A percentile compares a stretch with the other conserved stretches of the same genome.
phyloP scores from a whole-genome alignment of 2,113 vertebrate species.

The Kryptolebias marmoratus region DNA sequence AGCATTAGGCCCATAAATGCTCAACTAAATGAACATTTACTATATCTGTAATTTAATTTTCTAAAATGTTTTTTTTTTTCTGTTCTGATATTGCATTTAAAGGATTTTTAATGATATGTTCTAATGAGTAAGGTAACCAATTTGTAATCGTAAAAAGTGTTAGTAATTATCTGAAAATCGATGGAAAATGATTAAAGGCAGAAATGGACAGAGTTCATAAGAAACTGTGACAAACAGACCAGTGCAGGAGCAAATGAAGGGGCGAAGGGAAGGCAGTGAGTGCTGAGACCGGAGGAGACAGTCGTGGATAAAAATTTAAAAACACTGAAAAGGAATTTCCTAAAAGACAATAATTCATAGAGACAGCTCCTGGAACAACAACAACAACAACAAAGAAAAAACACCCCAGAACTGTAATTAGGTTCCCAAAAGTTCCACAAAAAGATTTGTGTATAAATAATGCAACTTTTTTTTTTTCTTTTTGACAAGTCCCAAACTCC shows the following conservation, averaged over 20 bases:
- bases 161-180: too few species aligned
- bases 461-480: background rate
- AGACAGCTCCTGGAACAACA: background rate
- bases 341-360: conserved; percentile 4
- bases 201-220: too few species aligned
- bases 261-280: background rate
- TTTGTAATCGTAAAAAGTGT: too few species aligned
- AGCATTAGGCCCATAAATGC: too few species aligned
- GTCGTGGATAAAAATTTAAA: conserved; percentile 12
- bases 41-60: too few species aligned
- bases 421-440: background rate
- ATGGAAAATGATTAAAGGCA: too few species aligned
- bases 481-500: background rate
- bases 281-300: background rate
- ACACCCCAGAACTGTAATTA: background rate
- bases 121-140: too few species aligned
- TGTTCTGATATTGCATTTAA: too few species aligned
- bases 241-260: background rate
- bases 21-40: too few species aligned
- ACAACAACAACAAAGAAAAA: background rate
- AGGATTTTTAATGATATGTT: too few species aligned
- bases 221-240: background rate
- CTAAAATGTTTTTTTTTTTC: too few species aligned
- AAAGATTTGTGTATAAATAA: conserved; percentile 2
- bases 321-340: conserved; percentile 15